phyloP scores from a whole-genome alignment of 2,888 invertebrate species.

The Napeogenes sylphis region DNA sequence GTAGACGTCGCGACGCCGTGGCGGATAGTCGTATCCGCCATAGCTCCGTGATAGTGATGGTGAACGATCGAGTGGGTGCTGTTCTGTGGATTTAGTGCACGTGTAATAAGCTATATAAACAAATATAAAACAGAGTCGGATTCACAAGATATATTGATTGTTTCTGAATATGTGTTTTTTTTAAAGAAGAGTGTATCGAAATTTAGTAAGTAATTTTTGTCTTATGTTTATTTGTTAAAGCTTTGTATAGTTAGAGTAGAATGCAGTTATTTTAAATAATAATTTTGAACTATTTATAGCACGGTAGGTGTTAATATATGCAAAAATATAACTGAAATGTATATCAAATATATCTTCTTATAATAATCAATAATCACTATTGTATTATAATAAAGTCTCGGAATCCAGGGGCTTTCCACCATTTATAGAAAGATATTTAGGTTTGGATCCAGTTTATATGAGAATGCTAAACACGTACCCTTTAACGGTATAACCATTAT shows the following conservation, averaged over 20 bases:
- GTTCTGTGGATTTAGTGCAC: constrained; percentile 35
- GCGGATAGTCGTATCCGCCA: constrained; percentile 44
- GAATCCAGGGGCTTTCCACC: constrained; percentile 1
- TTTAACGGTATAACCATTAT: constrained; percentile 26
- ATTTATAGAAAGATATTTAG: constrained; percentile 31
- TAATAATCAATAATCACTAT: too few relatives aligned
- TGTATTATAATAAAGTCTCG: not conserved
- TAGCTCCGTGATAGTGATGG: constrained; percentile 47
- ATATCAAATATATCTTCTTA: too few relatives aligned
- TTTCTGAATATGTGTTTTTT: constrained; percentile 14
- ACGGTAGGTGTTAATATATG: constrained; percentile 30
- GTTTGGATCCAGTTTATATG: constrained; percentile 29
- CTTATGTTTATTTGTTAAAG: not conserved
- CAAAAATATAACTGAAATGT: too few relatives aligned
- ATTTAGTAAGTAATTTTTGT: constrained; percentile 24
- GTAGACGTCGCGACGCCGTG: constrained; percentile 55
- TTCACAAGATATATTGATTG: not conserved
- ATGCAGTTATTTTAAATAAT: not conserved
- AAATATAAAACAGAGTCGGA: not conserved
- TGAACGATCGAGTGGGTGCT: constrained; percentile 47
- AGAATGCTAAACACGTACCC: constrained; percentile 38
- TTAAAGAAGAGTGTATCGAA: constrained; percentile 13
- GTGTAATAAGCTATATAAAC: constrained; percentile 13
- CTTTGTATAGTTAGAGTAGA: not conserved
- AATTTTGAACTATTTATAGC: constrained; percentile 15